Base-by-base conservation (phyloP, 2,113 vertebrate genomes). In the Pollimyrus isidori region DNA sequence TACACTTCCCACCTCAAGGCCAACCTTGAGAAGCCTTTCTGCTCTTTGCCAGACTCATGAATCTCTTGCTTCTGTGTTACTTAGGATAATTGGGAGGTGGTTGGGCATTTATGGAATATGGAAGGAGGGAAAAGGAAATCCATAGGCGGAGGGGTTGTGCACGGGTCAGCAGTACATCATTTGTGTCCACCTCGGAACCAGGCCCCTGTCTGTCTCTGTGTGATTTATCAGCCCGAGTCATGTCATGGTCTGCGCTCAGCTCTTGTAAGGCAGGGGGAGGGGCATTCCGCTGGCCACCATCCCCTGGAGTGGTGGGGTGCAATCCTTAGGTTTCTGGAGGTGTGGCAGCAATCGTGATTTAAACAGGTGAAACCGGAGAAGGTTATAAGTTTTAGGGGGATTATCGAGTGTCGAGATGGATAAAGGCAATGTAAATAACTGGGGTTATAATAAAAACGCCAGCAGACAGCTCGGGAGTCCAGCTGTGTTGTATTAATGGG, bases 71-170 rank as follows among this genome's bases (percentile, higher is more conserved):
- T 87, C 48, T 69, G 73, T 85, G 89, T 87, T 89, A 93, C 92
- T 95, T 92, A 92, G 90, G 89, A 58, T 93, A 93, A 93, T 93
- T 91, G 92, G 89, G 73, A 7, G 85, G 82, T 21, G 42, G 45
- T 19, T 39, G 84, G 65, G 50, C 46, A 62, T 88, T 89, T 85
- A 82, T 92, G 90, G 45, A 88, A 90, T 65, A 52, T 88, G 45
- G 58, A 73, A 56, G 58, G 83, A 87, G 56, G 58, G 73, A 73
- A 86, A 35, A 82, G 65, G 88, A 90, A 88, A 90, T 88, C 76
- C 87, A 90, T 86, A 69, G 80, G n/a, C 23, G 11, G 85, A 87
- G 45, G 52, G 89, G 85, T 87, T 87, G 85, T 80, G 62, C 35
- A 45, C n/a, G 42, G 85, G 84, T 42, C 15, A 90, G 23, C 62